phyloP scores from a whole-genome alignment of 2,888 invertebrate species.

The Autographa gamma region DNA sequence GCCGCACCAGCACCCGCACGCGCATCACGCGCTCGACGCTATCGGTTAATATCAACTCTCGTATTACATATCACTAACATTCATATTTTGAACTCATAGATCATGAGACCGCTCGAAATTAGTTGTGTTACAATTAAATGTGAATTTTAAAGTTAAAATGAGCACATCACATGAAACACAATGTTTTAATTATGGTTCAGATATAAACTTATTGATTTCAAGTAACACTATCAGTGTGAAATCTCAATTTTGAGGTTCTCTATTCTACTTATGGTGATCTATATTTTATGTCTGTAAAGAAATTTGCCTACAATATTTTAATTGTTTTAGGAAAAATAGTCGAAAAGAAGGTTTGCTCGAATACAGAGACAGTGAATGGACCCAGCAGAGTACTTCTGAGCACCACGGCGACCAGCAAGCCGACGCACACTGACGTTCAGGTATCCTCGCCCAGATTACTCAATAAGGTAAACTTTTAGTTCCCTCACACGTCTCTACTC shows the following conservation, averaged over 20 bases:
- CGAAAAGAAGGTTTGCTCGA: slow-evolving; percentile 90
- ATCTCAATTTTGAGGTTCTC: not conserved
- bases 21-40: slow-evolving; percentile 84
- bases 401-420: slow-evolving; percentile 73
- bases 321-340: slow-evolving; percentile 89
- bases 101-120: too few species aligned
- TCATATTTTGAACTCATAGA: too few species aligned
- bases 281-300: not conserved
- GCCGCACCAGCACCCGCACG: slow-evolving; percentile 70
- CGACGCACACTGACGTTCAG: slow-evolving; percentile 85
- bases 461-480: slow-evolving; percentile 87
- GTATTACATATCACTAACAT: too few species aligned
- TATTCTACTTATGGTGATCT: not conserved
- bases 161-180: too few species aligned
- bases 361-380: slow-evolving; percentile 81
- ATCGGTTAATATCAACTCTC: slow-evolving; percentile 69
- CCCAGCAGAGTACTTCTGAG: slow-evolving; percentile 81
- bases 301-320: slow-evolving; percentile 21
- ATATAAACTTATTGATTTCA: too few species aligned
- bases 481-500: slow-evolving; percentile 70
- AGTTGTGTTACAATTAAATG: too few species aligned
- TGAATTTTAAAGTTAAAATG: not conserved
- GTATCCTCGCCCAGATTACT: slow-evolving; percentile 88
- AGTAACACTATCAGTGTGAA: too few species aligned
- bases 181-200: too few species aligned